Conservation (phyloP, 2,888 invertebrate genomes). For the Gandaritis pyraliata region DNA sequence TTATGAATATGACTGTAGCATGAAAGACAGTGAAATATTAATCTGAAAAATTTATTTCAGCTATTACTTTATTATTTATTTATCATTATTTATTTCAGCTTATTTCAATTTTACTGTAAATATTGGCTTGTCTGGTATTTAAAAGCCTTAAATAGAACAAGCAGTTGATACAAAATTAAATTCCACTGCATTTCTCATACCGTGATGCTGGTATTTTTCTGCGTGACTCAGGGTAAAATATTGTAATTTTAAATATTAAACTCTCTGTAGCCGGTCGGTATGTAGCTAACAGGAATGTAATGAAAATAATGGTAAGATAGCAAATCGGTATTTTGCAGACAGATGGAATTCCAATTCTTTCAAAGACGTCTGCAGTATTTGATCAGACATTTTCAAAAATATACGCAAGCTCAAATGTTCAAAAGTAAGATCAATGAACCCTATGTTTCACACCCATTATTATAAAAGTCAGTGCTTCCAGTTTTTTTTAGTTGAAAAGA, state of each 20-base stretch:
- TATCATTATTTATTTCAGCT: too few species aligned
- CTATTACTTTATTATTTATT: too few species aligned
- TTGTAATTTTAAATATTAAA: constrained; percentile 44
- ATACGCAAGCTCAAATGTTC: too few species aligned
- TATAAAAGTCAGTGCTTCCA: background rate
- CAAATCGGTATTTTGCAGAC: constrained; percentile 41
- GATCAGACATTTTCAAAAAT: background rate
- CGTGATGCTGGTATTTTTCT: constrained; percentile 50
- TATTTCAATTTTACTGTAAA: background rate
- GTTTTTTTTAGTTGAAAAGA: constrained; percentile 4
- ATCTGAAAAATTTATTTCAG: too few species aligned
- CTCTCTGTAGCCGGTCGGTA: constrained; percentile 36
- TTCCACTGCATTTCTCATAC: constrained; percentile 59
- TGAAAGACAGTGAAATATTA: too few species aligned
- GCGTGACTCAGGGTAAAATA: constrained; percentile 45
- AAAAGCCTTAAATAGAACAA: constrained; percentile 6
- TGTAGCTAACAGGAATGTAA: constrained; percentile 51
- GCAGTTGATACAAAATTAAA: constrained; percentile 59
- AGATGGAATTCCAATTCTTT: constrained; percentile 40
- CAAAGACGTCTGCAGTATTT: constrained; percentile 9
- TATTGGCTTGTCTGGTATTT: constrained; percentile 11
- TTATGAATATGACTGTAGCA: constrained; percentile 7
- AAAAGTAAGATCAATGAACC: too few species aligned
- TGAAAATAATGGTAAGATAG: constrained; percentile 41
- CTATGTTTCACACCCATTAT: background rate